phyloP scores from a whole-genome alignment of 2,797 vertebrate species.

The Catharus ustulatus region DNA sequence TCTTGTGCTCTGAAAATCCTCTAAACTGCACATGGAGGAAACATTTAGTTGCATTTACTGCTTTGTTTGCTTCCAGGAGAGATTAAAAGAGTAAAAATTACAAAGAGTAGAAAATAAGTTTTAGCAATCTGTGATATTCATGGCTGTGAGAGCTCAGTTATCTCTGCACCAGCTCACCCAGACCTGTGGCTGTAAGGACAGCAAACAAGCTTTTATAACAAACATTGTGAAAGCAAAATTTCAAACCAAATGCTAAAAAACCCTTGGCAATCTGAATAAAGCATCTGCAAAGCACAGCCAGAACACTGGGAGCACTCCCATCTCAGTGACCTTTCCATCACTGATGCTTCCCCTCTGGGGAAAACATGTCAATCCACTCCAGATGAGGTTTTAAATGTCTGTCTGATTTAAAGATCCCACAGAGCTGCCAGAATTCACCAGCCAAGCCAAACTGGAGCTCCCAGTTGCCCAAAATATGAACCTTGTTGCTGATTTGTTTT shows the following conservation, averaged over 20 bases:
- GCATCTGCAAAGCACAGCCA: not conserved
- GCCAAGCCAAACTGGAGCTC: not conserved
- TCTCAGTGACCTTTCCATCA: not conserved
- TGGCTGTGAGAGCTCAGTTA: not conserved
- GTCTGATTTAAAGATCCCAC: not conserved
- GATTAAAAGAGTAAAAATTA: not conserved
- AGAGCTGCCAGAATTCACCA: not conserved
- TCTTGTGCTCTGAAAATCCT: not conserved
- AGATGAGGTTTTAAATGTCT: not conserved
- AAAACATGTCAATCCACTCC: not conserved
- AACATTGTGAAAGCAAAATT: not conserved
- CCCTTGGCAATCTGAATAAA: not conserved
- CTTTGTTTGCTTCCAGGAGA: not conserved
- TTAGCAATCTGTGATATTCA: rapidly evolving
- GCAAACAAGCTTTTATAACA: not conserved
- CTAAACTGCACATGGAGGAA: not conserved
- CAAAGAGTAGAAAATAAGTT: not conserved
- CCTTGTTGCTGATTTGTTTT: too few species aligned
- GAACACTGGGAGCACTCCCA: not conserved
- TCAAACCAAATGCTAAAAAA: not conserved
- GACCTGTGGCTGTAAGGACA: rapidly evolving
- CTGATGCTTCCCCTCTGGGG: not conserved
- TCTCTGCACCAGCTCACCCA: not conserved
- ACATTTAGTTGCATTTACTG: not conserved
- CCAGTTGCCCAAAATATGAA: rapidly evolving